Evolutionary conservation across 2,113 vertebrate genomes (phyloP).

Genomic region (Pitta sordida): DNA sequence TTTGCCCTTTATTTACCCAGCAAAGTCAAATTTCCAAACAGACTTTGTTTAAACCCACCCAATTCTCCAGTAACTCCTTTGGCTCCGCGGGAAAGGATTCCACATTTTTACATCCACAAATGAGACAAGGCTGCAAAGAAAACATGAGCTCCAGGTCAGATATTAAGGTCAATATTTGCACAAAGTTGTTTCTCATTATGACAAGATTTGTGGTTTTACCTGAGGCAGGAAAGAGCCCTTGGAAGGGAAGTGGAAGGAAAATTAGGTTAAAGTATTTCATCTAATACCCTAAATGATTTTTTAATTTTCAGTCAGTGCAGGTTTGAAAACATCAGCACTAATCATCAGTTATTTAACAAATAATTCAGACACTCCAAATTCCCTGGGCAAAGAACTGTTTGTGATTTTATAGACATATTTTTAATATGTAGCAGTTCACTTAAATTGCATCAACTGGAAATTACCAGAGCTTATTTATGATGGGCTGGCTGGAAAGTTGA

Average conservation of each 20-base stretch:
- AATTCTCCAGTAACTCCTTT: not conserved
- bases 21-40: not conserved
- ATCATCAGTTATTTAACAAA: not conserved
- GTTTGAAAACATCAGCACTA: not conserved
- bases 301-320: not conserved
- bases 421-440: not conserved
- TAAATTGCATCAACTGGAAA: not conserved
- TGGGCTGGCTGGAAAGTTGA: not conserved
- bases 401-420: not conserved
- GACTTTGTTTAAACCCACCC: not conserved
- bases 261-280: not conserved
- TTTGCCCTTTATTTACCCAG: not conserved
- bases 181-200: not conserved
- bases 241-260: not conserved
- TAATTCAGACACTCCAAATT: not conserved
- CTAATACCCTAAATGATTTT: not conserved
- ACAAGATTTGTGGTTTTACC: not conserved
- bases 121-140: not conserved
- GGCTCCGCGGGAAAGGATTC: not conserved
- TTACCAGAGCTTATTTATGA: not conserved
- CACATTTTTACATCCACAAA: not conserved
- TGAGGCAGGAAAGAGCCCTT: not conserved
- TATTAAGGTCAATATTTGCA: not conserved
- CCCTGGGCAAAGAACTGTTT: not conserved
- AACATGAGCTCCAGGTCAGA: not conserved